Conservation (phyloP, 2,797 vertebrate species). For the Podargus strigoides region DNA sequence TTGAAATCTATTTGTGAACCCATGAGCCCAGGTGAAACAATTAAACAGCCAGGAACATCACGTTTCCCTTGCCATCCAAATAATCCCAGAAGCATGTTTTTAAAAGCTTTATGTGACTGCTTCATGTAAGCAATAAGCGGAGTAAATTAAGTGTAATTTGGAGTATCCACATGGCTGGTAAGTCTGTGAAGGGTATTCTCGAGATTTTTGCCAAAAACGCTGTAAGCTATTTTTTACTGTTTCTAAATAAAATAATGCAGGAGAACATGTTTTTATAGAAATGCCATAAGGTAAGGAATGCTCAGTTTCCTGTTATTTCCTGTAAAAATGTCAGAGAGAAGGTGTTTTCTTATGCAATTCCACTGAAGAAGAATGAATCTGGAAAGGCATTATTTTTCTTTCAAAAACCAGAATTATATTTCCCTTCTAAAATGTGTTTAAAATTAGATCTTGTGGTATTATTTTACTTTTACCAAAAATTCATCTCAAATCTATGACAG, state of each 20-base stretch:
- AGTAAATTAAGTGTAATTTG: background rate
- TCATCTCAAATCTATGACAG: background rate
- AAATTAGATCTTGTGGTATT: conserved; percentile 31
- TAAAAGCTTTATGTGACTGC: background rate
- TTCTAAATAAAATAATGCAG: conserved; percentile 23
- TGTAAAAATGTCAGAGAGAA: conserved; percentile 40
- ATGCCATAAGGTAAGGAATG: background rate
- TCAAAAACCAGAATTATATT: background rate
- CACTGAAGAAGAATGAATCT: conserved; percentile 10
- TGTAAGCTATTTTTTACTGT: background rate
- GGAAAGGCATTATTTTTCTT: conserved; percentile 20
- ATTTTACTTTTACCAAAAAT: conserved; percentile 38
- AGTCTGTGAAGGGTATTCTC: background rate
- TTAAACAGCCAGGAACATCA: background rate
- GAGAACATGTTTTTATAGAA: conserved; percentile 34
- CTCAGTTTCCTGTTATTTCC: conserved; percentile 49
- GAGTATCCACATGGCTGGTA: background rate
- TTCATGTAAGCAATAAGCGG: background rate
- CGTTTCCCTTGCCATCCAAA: background rate
- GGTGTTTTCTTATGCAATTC: conserved; percentile 41
- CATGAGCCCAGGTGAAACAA: background rate
- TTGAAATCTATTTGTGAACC: background rate
- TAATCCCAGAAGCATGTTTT: background rate
- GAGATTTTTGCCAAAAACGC: background rate
- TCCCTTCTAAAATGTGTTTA: conserved; percentile 27